Evolutionary conservation across 1,140 invertebrate species (phyloP).

Genomic region (Leptinotarsa undecemlineata): DNA sequence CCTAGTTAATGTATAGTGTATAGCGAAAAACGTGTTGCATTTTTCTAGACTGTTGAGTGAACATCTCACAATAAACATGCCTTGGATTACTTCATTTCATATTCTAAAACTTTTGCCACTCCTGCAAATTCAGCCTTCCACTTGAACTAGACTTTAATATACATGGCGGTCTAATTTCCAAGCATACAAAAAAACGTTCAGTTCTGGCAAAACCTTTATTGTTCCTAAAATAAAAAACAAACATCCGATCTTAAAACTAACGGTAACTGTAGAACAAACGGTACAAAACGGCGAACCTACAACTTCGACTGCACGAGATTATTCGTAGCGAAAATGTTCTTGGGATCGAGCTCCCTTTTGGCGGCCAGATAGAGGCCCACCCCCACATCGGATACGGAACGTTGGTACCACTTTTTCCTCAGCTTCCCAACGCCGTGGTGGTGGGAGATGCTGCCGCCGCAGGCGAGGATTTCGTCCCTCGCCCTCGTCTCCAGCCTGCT

Average conservation of each 20-base stretch:
- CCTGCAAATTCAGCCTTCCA: too few species aligned
- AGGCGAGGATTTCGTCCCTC: slow-evolving; percentile 88
- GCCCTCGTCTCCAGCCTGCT: slow-evolving; percentile 76
- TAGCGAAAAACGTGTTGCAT: too few species aligned
- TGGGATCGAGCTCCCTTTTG: slow-evolving; percentile 87
- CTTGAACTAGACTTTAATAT: too few species aligned
- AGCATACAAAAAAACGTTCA: background rate
- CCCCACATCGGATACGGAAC: slow-evolving; percentile 74
- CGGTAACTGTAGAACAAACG: background rate
- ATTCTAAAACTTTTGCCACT: too few species aligned
- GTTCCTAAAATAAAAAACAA: background rate
- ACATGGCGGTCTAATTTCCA: too few species aligned
- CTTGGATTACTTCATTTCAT: too few species aligned
- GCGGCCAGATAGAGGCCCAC: slow-evolving; percentile 76
- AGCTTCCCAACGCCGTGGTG: slow-evolving; percentile 97
- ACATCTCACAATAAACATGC: too few species aligned
- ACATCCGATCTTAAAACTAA: background rate
- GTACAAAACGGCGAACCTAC: slow-evolving; percentile 28
- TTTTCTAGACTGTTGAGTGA: too few species aligned
- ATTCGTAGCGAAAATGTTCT: slow-evolving; percentile 89
- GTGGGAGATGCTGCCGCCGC: slow-evolving; percentile 92
- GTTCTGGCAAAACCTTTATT: background rate
- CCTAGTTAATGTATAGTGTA: too few species aligned
- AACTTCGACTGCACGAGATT: slow-evolving; percentile 66
- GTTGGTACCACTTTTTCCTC: slow-evolving; percentile 80